Evolutionary conservation across 1,140 invertebrate genomes (phyloP), one percentile per base, ranked within the genome.

Genomic region (Acyrthosiphon pisum): DNA sequence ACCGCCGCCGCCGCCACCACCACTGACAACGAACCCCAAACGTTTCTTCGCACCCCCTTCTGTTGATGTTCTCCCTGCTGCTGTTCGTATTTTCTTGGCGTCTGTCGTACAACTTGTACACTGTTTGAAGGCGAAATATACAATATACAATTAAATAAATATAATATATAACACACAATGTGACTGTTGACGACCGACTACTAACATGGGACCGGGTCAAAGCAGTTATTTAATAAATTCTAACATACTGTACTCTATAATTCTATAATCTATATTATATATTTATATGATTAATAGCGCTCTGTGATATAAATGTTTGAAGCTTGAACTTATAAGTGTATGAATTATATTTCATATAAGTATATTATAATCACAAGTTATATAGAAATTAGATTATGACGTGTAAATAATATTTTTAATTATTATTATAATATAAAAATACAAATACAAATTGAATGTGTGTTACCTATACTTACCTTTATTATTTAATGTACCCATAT

Each of bases 111-210:
- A 37, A 53, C n/a, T 84, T 41, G 23, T 84, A 86, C 44, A 87
- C 48, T 6, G 87, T 89, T 89, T 53, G 88, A 88, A 88, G 7
- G 7, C 14, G 35, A 35, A 89, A 53, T 37, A n/a, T 53, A 89
- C 50, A 87, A n/a, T 87, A 30, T 48, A 30, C 60, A 76, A 76
- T 76, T 76, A 76, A 76, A 76, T 76, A 76, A n/a, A 76, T 76
- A n/a, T 76, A 6, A 6, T 18, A 76, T n/a, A 68, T 76, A 76
- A 76, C n/a, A n/a, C 30, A 44, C 41, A 86, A 37, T 83, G 14
- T 76, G 35, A 83, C 35, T n/a, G 30, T 14, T 35, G 14, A 76
- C 30, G n/a, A 68, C 60, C n/a, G 30, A n/a, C 60, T n/a, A n/a
- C 30, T n/a, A 68, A 68, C 14, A n/a, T 6, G 30, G 30, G n/a